phyloP scores from a whole-genome alignment of 1,140 invertebrate genomes.

The Chlorops oryzae region DNA sequence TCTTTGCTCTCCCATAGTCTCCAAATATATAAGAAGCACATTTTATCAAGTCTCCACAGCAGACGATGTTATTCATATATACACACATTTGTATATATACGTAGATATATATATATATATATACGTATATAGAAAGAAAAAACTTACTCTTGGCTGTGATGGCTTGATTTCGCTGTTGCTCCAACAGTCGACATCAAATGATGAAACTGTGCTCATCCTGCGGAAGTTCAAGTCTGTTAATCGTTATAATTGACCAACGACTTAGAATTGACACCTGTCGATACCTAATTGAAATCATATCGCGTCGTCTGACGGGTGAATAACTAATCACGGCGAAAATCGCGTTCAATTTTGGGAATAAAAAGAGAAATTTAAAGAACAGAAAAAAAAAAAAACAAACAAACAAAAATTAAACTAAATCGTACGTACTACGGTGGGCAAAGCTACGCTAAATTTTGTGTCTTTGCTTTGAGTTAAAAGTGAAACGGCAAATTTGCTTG shows the following conservation, averaged over 20 bases:
- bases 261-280: constrained; percentile 48
- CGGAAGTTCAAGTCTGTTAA: constrained; percentile 36
- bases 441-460: too few species aligned
- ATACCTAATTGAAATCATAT: constrained; percentile 46
- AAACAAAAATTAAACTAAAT: background rate
- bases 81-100: background rate
- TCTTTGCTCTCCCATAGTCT: too few species aligned
- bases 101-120: background rate
- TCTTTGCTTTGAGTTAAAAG: too few species aligned
- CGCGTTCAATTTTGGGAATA: constrained; percentile 2
- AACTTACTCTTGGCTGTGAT: background rate
- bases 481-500: too few species aligned
- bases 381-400: background rate
- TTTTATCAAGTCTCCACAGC: too few species aligned
- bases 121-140: background rate
- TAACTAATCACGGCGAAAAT: constrained; percentile 19
- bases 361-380: constrained; percentile 1
- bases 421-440: too few species aligned
- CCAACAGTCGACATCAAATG: constrained; percentile 44
- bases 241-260: constrained; percentile 45
- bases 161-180: constrained; percentile 1
- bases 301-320: constrained; percentile 43
- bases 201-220: constrained; percentile 47
- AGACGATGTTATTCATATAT: background rate
- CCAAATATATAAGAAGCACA: too few species aligned